Evolutionary conservation across 2,797 vertebrate species (phyloP).

Genomic region (Aselliscus stoliczkanus): DNA sequence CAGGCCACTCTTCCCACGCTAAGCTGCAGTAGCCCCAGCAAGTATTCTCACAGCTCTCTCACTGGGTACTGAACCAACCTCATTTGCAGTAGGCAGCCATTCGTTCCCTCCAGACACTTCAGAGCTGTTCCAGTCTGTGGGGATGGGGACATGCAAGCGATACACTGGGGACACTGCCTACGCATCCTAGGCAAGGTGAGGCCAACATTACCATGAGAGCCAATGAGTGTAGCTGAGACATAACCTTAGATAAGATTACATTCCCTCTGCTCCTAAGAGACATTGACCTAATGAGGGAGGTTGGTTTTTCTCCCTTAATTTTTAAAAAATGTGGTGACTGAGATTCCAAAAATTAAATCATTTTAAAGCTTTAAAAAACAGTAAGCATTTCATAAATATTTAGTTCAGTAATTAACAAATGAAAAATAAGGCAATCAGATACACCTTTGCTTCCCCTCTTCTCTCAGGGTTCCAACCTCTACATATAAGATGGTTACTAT

Average conservation of each 20-base stretch:
- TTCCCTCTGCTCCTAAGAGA: background rate
- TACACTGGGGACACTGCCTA: background rate
- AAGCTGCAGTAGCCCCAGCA: background rate
- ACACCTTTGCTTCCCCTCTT: background rate
- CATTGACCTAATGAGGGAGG: background rate
- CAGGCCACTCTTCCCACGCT: background rate
- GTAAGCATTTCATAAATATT: background rate
- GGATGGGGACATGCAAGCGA: background rate
- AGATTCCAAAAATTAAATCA: background rate
- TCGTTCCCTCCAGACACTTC: background rate
- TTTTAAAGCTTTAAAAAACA: background rate
- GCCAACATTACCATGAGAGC: background rate
- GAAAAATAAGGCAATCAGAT: background rate
- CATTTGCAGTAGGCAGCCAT: background rate
- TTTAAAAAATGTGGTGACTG: background rate
- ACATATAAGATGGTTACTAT: background rate
- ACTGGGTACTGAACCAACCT: background rate
- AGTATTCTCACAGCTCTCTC: background rate
- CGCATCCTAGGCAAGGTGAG: background rate
- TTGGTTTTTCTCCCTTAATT: background rate
- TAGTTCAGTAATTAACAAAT: background rate
- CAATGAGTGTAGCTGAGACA: background rate
- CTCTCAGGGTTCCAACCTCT: background rate
- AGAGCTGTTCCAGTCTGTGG: background rate
- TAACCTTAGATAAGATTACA: background rate